These are phyloP conservation scores for Xiphorhynchus elegans DNA, from an alignment of 2,113 vertebrate species.

Conservation along the genomic window DNA sequence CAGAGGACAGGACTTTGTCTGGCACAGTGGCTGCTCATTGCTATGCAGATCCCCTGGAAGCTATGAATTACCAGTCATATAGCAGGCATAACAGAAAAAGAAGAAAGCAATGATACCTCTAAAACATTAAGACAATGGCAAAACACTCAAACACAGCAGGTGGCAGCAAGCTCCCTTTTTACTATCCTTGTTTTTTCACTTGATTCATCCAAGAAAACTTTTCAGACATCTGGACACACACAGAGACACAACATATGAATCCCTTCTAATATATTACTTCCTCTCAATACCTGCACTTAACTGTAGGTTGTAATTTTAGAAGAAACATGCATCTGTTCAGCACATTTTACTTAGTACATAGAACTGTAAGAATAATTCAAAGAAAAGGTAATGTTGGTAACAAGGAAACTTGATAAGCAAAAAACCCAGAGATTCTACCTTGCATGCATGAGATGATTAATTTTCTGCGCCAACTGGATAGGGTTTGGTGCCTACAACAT, in stretches of 20 bases:
- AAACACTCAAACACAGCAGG: constrained; percentile 52
- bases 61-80: background rate
- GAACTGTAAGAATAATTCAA: background rate
- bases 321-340: background rate
- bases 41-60: background rate
- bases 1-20: background rate
- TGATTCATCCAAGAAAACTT: background rate
- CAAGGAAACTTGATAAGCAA: background rate
- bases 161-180: constrained; percentile 49
- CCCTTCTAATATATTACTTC: background rate
- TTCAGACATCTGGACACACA: background rate
- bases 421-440: background rate
- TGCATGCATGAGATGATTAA: background rate
- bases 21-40: background rate
- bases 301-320: background rate
- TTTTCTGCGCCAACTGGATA: background rate
- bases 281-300: background rate
- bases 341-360: background rate
- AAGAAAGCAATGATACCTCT: background rate
- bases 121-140: background rate
- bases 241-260: background rate
- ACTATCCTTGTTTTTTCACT: background rate
- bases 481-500: background rate
- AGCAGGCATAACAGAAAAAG: background rate
- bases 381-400: background rate